phyloP scores from a whole-genome alignment of 1,140 invertebrate genomes.

The Drosophila quadrilineata region DNA sequence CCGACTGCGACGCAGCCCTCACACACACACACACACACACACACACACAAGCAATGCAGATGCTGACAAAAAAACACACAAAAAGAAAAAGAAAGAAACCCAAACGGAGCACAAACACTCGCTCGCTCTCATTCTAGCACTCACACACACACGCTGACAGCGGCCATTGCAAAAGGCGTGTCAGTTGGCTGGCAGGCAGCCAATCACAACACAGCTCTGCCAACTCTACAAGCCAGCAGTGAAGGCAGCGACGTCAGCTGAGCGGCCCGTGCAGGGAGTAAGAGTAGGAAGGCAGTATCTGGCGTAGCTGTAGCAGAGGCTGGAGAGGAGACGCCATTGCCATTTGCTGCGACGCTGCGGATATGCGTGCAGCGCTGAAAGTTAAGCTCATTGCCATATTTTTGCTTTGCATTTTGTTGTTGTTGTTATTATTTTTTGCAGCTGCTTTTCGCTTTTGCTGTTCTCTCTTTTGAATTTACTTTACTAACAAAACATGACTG shows the following conservation, averaged over 20 bases:
- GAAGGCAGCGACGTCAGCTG: not conserved
- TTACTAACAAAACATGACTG: conserved; percentile 80
- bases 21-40: not conserved
- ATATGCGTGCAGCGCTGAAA: conserved; percentile 45
- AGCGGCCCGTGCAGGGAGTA: not conserved
- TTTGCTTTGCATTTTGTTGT: conserved; percentile 39
- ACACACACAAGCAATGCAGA: conserved; percentile 9
- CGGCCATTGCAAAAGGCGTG: conserved; percentile 69
- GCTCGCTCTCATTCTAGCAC: not conserved
- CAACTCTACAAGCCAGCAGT: conserved; percentile 13
- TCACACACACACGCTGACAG: conserved; percentile 24
- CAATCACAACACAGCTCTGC: conserved; percentile 27
- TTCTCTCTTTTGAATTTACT: conserved; percentile 71
- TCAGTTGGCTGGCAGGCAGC: conserved; percentile 10
- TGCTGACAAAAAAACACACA: conserved; percentile 16
- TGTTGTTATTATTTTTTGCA: no score
- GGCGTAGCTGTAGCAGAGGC: conserved; percentile 1
- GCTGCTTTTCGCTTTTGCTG: conserved; percentile 1
- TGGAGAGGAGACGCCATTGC: no score
- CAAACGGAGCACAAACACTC: conserved; percentile 5
- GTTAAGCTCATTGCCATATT: conserved; percentile 77
- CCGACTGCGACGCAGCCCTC: conserved; percentile 56
- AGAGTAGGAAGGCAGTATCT: not conserved
- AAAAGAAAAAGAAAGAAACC: no score
- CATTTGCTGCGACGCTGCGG: conserved; percentile 33